Base-by-base conservation (phyloP, 1,140 invertebrate species). In the Ceratosolen solmsi region DNA sequence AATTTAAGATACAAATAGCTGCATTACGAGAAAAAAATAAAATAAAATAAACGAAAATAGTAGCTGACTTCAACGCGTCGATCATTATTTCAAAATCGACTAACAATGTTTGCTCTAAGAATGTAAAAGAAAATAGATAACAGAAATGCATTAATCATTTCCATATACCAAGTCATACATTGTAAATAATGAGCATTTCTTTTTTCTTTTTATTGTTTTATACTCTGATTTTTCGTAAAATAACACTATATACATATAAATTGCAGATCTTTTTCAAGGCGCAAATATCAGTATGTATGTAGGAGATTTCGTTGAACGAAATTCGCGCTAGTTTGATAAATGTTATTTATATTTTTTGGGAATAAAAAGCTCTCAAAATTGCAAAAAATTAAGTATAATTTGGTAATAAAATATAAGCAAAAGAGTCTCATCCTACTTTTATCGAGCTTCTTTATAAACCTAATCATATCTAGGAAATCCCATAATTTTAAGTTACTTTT, bases 401-500 rank as follows among this genome's bases (percentile, higher is more conserved):
- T 51, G n/a, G 51, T 71, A 25, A 80, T 74, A 51, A 74, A 80
- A 80, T 80, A 58, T 38, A 20, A 80, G 60, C 27, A 65, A 72
- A 63, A 74, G 27, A 65, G 41, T 25, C 63, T 76, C 36, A 36
- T 72, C 27, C 22, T 77, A 22, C 68, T 82, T 71, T 79, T 65
- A 54, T 83, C 60, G 77, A 79, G 71, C 51, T 68, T 83, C 54
- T 81, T 51, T 38, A 79, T 75, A 73, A 75, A 56, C 70, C 72
- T 77, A 70, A 84, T 33, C 49, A 75, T 83, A 83, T 9, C 68
- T 83, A 79, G 46, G 73, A 79, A 82, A 75, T 76, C 73, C 51
- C 80, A 83, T 82, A 79, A 76, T 54, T 78, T 82, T 73, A 63
- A 79, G 51, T 84, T 86, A 30, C 83, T 84, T 85, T 86, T 82